A percentile compares a stretch with the other conserved stretches of the same genome.
These are phyloP conservation scores for Moxostoma hubbsi DNA, from an alignment of 2,797 vertebrate species.

Conservation along the genomic window DNA sequence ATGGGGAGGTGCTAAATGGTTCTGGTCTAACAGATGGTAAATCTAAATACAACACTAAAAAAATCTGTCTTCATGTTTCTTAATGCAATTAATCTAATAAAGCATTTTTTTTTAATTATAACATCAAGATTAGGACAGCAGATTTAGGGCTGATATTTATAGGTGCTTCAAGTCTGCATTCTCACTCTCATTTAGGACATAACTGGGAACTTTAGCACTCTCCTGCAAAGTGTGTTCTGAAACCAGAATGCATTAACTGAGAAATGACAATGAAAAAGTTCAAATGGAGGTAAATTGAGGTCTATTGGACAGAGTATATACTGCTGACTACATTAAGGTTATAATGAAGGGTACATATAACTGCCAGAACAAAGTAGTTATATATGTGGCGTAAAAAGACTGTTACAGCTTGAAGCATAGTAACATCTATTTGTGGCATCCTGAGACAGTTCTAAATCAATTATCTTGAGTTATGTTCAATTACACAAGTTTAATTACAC, in stretches of 20 bases:
- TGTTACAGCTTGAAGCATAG: neutral
- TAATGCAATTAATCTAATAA: neutral
- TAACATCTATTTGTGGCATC: neutral
- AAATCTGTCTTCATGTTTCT: too few relatives aligned
- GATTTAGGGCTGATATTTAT: slow-evolving; percentile 5
- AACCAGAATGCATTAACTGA: slow-evolving; percentile 47
- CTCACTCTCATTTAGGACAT: slow-evolving; percentile 66
- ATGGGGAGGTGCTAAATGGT: neutral
- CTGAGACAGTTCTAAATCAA: neutral
- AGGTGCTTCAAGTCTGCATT: slow-evolving; percentile 1
- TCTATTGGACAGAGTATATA: neutral
- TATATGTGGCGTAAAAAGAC: neutral
- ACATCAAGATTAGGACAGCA: neutral
- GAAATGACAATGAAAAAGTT: slow-evolving; percentile 29
- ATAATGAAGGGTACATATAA: neutral
- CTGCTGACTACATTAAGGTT: neutral
- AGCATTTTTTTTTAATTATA: neutral
- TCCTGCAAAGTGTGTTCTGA: slow-evolving; percentile 58
- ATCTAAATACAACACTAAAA: too few relatives aligned
- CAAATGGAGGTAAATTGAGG: slow-evolving; percentile 22
- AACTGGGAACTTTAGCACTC: slow-evolving; percentile 69
- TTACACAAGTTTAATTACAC: too few relatives aligned
- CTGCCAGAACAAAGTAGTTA: neutral
- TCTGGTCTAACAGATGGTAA: slow-evolving; percentile 2
- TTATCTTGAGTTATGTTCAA: neutral